Conservation (phyloP, 1,140 invertebrate species). For the Cydia pomonella region DNA sequence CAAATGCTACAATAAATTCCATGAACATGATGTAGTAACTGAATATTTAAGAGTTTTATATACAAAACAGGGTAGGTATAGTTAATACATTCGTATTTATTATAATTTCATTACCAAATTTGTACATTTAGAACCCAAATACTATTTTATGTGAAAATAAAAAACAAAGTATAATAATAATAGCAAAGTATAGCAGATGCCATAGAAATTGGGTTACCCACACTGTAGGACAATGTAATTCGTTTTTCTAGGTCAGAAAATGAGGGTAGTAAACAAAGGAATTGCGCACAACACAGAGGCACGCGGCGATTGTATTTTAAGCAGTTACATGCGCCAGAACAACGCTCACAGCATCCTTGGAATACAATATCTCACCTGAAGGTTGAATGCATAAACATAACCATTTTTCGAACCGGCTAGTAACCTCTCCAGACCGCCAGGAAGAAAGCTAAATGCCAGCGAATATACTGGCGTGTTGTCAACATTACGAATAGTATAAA, state of each 20-base stretch:
- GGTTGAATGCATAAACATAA: constrained; percentile 86
- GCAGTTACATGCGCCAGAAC: constrained; percentile 39
- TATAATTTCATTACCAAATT: too few species aligned
- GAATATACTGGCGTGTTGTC: constrained; percentile 85
- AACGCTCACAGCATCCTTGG: constrained; percentile 50
- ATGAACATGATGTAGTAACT: too few species aligned
- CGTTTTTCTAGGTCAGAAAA: constrained; percentile 66
- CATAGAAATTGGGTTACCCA: constrained; percentile 11
- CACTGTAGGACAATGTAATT: constrained; percentile 9
- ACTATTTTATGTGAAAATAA: too few species aligned
- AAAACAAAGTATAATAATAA: background rate
- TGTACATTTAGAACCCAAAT: background rate
- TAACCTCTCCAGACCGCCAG: constrained; percentile 82
- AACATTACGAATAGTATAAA: constrained; percentile 84
- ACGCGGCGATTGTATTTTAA: constrained; percentile 45
- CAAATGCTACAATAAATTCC: too few species aligned
- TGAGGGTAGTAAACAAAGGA: constrained; percentile 71
- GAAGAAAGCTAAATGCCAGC: constrained; percentile 83
- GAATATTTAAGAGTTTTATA: too few species aligned
- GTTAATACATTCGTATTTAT: too few species aligned
- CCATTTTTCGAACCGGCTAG: constrained; percentile 86
- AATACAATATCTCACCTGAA: constrained; percentile 82
- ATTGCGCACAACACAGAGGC: constrained; percentile 39
- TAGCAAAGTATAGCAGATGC: background rate
- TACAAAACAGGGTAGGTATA: too few species aligned